Conservation (phyloP, 2,797 vertebrate genomes). For the Chelmon rostratus region DNA sequence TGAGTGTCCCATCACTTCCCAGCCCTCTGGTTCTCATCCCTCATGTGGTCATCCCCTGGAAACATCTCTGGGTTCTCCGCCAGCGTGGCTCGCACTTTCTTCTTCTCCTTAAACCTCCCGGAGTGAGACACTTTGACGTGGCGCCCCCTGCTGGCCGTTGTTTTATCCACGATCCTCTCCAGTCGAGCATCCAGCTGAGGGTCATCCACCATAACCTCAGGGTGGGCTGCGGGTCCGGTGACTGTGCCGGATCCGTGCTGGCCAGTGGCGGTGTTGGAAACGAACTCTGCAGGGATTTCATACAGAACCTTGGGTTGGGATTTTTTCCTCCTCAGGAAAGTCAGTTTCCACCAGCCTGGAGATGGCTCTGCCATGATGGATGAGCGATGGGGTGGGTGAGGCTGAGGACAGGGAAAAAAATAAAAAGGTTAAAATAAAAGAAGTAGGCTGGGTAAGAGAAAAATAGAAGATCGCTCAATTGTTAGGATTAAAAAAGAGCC, state of each 20-base stretch:
- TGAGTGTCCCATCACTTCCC: constrained; percentile 35
- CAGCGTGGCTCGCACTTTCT: constrained; percentile 88
- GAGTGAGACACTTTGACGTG: constrained; percentile 95
- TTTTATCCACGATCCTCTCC: constrained; percentile 93
- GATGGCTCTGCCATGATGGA: constrained; percentile 86
- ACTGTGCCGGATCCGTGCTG: constrained; percentile 22
- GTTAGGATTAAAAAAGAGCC: background rate
- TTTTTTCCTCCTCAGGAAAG: constrained; percentile 91
- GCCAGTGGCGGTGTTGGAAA: constrained; percentile 54
- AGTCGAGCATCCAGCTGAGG: constrained; percentile 85
- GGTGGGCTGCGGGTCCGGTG: constrained; percentile 29
- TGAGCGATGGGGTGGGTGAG: background rate
- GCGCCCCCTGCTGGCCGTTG: constrained; percentile 86
- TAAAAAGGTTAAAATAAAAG: background rate
- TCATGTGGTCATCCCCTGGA: constrained; percentile 64
- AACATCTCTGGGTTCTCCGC: constrained; percentile 89
- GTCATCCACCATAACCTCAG: constrained; percentile 38
- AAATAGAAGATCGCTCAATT: background rate
- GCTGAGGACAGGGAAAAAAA: constrained; percentile 4
- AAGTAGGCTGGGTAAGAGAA: background rate
- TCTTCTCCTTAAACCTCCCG: constrained; percentile 95
- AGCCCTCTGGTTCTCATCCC: constrained; percentile 71
- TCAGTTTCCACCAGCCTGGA: constrained; percentile 92
- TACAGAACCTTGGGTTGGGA: constrained; percentile 88
- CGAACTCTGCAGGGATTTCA: constrained; percentile 85